phyloP scores from a whole-genome alignment of 2,113 vertebrate species.

The Paralichthys olivaceus region DNA sequence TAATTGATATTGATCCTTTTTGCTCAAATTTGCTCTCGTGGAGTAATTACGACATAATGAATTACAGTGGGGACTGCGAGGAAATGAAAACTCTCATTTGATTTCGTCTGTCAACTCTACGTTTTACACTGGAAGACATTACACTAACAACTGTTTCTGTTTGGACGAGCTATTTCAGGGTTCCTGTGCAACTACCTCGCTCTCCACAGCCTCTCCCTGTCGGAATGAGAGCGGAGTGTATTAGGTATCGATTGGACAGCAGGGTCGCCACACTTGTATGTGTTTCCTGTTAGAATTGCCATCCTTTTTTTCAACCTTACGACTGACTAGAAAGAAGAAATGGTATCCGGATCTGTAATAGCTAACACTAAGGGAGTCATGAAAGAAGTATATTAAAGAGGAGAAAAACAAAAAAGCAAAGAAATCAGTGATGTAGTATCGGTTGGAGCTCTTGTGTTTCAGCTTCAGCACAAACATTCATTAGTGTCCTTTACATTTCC shows the following conservation, averaged over 20 bases:
- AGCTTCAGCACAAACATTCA: background rate
- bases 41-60: slow-evolving; percentile 63
- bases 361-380: background rate
- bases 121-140: background rate
- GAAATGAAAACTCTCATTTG: slow-evolving; percentile 55
- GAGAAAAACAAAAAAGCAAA: background rate
- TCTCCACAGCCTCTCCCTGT: background rate
- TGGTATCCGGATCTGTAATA: background rate
- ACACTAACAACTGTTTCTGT: background rate
- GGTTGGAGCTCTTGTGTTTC: background rate
- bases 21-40: slow-evolving; percentile 35
- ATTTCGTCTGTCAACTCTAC: slow-evolving; percentile 27
- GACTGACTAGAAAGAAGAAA: background rate
- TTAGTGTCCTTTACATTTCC: slow-evolving; percentile 8
- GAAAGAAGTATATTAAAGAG: slow-evolving; percentile 2
- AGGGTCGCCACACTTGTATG: background rate
- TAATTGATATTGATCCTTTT: slow-evolving; percentile 70
- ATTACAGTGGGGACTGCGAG: slow-evolving; percentile 46
- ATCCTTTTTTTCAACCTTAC: background rate
- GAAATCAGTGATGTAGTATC: background rate
- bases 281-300: background rate
- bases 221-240: slow-evolving; percentile 17
- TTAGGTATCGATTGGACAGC: slow-evolving; percentile 25
- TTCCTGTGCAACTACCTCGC: background rate
- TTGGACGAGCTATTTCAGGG: background rate